Evolutionary conservation across 2,113 vertebrate species (phyloP), one percentile per base, ranked within the genome.

Genomic region (Microcebus ravelobensis): DNA sequence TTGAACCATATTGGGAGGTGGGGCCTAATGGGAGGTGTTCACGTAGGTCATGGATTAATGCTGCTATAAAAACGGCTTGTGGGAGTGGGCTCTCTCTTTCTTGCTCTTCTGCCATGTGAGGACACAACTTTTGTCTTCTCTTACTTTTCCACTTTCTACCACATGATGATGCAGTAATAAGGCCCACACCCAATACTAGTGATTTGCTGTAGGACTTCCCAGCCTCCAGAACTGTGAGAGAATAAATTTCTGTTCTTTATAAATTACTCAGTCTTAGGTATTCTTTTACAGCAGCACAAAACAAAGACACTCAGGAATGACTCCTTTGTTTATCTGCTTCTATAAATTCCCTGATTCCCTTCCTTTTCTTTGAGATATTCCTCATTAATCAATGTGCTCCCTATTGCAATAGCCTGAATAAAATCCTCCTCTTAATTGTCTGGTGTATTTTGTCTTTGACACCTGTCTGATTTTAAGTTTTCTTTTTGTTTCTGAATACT

Each of bases 381-480:
- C 25, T 45, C 11, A 85, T 84, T 76, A 74, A 55, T 55, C 5
- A 59, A 29, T 27, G 18, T 85, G 76, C n/a, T 87, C 23, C 23
- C 36, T 39, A 13, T 63, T 81, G 20, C 7, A 82, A 74, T 67
- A 74, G 31, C 3, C 10, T 80, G 36, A 85, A 80, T 71, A 92
- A 88, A 93, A 45, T 80, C 34, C 7, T 70, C n/a, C 79, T 63
- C 34, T 87, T 90, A 90, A 92, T 48, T 96, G 14, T 77, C 45
- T 52, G 23, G 0, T 39, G 2, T 5, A 25, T 65, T 68, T 93
- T 85, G 25, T 55, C n/a, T 80, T 83, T 85, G 63, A 71, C 36
- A 76, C 17, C 13, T 83, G 17, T 76, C 10, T 87, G 59, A 70
- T 90, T 95, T 95, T 88, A 67, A 90, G 39, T 94, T 73, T 63